These are phyloP conservation scores for Cichlasoma orientale DNA, from an alignment of 2,797 vertebrate genomes.

Conservation along the genomic window DNA sequence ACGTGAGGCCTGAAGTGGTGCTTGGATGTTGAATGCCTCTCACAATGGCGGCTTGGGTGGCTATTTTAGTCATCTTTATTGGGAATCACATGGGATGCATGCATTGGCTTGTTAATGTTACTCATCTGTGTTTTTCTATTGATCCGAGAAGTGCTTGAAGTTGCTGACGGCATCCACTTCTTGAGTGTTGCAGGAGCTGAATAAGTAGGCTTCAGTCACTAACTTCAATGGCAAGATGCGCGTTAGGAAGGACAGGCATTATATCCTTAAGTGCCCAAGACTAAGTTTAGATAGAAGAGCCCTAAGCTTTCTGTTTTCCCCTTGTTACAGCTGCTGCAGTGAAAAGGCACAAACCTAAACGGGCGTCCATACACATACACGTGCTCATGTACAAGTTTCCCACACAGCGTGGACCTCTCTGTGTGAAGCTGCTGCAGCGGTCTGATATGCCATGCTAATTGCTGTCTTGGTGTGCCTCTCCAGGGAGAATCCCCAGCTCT, in stretches of 20 bases:
- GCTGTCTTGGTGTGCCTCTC: slow-evolving; percentile 75
- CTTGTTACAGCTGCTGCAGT: slow-evolving; percentile 10
- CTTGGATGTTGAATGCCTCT: slow-evolving; percentile 49
- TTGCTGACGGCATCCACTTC: slow-evolving; percentile 17
- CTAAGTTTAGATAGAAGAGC: slow-evolving; percentile 28
- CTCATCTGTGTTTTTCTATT: slow-evolving; percentile 30
- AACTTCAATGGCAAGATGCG: slow-evolving; percentile 10
- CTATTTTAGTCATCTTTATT: slow-evolving; percentile 61
- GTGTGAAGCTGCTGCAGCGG: slow-evolving; percentile 63
- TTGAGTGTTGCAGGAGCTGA: neutral
- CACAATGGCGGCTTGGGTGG: slow-evolving; percentile 8
- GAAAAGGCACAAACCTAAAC: neutral
- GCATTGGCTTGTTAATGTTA: slow-evolving; percentile 39
- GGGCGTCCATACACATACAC: neutral
- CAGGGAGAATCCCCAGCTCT: slow-evolving; percentile 70
- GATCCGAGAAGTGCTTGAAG: slow-evolving; percentile 37
- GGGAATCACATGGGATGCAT: slow-evolving; percentile 22
- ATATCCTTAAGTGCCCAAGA: slow-evolving; percentile 20
- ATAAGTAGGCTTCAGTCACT: slow-evolving; percentile 20
- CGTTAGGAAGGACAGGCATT: neutral
- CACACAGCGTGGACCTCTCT: slow-evolving; percentile 55
- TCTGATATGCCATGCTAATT: slow-evolving; percentile 77
- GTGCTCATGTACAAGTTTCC: neutral
- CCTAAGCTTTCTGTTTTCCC: neutral
- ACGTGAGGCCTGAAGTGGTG: slow-evolving; percentile 48